A percentile compares a stretch with the other conserved stretches of the same genome.
These are phyloP conservation scores for Balaenoptera acutorostrata DNA, from an alignment of 2,113 vertebrate genomes.

Conservation along the genomic window DNA sequence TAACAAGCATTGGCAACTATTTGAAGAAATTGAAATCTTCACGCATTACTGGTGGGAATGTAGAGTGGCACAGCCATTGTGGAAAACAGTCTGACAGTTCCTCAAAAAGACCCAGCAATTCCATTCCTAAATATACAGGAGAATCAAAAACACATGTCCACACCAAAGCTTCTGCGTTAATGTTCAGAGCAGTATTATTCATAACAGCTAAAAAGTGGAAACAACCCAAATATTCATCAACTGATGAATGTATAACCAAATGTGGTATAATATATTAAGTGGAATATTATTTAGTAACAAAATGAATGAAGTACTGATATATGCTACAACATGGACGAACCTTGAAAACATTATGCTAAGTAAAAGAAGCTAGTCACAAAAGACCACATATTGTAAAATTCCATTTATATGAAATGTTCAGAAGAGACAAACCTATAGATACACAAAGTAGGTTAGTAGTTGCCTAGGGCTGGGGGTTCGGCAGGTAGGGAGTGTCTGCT, in stretches of 20 bases:
- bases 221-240: not conserved
- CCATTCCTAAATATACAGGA: not conserved
- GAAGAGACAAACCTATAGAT: not conserved
- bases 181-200: not conserved
- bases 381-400: not conserved
- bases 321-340: not conserved
- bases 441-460: not conserved
- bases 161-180: not conserved
- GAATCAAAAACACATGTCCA: not conserved
- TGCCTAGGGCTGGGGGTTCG: not conserved
- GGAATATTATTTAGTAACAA: not conserved
- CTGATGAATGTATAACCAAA: not conserved
- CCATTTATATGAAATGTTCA: not conserved
- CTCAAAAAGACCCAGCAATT: not conserved
- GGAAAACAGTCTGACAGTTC: not conserved
- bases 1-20: not conserved
- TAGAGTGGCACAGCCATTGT: not conserved
- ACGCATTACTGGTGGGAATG: not conserved
- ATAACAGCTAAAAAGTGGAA: not conserved
- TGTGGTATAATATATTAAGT: not conserved
- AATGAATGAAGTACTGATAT: not conserved
- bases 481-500: not conserved
- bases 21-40: not conserved
- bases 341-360: not conserved
- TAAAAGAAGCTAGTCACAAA: not conserved